Conservation (phyloP, 2,113 vertebrate genomes). For the Toxotes jaculatrix region DNA sequence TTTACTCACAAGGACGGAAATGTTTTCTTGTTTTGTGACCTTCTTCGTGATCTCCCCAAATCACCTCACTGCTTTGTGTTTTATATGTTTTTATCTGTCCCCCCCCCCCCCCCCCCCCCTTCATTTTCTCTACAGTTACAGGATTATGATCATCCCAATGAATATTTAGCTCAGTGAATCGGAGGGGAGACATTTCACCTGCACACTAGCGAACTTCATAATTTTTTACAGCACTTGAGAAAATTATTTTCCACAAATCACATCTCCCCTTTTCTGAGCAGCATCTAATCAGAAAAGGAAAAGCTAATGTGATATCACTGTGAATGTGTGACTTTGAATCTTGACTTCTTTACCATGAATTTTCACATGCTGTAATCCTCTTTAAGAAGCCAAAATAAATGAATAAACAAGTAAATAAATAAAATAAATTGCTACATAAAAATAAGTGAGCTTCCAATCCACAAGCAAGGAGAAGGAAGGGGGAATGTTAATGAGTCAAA, state of each 20-base stretch:
- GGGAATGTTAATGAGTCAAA: background rate
- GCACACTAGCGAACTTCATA: constrained; percentile 27
- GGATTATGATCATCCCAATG: constrained; percentile 38
- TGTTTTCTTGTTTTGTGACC: constrained; percentile 45
- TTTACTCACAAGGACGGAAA: constrained; percentile 1
- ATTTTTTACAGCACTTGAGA: constrained; percentile 48
- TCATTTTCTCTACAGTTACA: background rate
- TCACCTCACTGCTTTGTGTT: constrained; percentile 26
- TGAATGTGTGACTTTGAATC: constrained; percentile 35
- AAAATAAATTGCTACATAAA: background rate
- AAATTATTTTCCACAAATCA: constrained; percentile 53
- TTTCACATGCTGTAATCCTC: constrained; percentile 25
- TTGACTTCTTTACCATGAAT: background rate
- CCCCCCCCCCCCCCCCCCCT: background rate
- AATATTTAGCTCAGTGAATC: constrained; percentile 53
- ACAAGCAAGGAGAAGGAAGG: background rate
- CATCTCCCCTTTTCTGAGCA: background rate
- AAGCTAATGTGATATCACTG: background rate
- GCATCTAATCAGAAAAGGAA: constrained; percentile 40
- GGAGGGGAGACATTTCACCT: constrained; percentile 53
- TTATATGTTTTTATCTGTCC: constrained; percentile 33
- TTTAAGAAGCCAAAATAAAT: background rate
- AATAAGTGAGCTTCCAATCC: background rate
- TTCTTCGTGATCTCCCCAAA: constrained; percentile 32
- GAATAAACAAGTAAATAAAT: background rate